These are phyloP conservation scores for Neotragus pygmaeus DNA, from an alignment of 2,113 vertebrate species.

Conservation along the genomic window DNA sequence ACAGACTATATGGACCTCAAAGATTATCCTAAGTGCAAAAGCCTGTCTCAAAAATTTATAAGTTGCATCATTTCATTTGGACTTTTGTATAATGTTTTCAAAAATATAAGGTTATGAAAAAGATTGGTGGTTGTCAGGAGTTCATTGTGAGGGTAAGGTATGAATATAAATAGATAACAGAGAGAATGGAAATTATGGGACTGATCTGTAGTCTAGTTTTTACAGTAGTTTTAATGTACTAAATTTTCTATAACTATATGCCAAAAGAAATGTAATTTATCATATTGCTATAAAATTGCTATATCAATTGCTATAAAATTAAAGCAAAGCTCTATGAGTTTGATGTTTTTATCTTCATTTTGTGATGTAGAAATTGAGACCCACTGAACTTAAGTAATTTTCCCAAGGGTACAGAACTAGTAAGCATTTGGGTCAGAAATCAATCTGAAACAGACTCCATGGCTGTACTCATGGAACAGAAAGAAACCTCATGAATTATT, in stretches of 20 bases:
- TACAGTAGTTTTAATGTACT: neutral
- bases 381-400: neutral
- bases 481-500: neutral
- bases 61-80: neutral
- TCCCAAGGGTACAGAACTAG: neutral
- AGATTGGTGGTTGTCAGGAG: neutral
- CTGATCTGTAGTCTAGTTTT: neutral
- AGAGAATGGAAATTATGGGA: fast-evolving
- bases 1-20: neutral
- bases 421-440: neutral
- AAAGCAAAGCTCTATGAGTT: neutral
- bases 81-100: neutral
- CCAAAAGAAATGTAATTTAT: neutral
- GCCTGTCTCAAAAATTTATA: neutral
- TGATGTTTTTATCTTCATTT: neutral
- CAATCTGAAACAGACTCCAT: neutral
- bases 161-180: neutral
- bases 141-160: neutral
- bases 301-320: neutral
- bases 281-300: no score
- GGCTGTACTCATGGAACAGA: neutral
- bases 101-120: neutral
- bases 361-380: neutral
- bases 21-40: neutral
- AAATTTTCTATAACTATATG: neutral